Conservation (phyloP, 1,140 invertebrate species). For the Calephelis virginiensis region DNA sequence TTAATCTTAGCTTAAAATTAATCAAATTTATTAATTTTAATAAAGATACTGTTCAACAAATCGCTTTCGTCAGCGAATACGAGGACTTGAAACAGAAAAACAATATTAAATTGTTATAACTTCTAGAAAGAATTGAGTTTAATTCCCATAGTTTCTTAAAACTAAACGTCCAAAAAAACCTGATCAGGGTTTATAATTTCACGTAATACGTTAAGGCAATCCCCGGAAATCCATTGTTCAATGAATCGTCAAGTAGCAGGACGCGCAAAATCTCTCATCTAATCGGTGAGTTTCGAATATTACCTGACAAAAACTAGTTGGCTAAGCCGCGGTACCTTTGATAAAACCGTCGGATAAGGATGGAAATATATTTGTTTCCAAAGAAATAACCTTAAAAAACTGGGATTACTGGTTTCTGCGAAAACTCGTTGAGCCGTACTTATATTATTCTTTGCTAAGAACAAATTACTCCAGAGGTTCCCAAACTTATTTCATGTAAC, state of each 20-base stretch:
- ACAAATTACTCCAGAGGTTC: constrained; percentile 71
- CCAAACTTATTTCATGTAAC: no score
- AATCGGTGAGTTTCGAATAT: constrained; percentile 69
- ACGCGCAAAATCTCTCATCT: constrained; percentile 66
- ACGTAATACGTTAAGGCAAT: constrained; percentile 52
- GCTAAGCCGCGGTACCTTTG: constrained; percentile 71
- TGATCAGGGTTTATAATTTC: constrained; percentile 51
- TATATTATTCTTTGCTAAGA: constrained; percentile 61
- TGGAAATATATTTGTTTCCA: constrained; percentile 62
- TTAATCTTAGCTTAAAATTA: no score
- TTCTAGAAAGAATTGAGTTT: no score
- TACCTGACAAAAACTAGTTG: constrained; percentile 52
- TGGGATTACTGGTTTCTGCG: constrained; percentile 70
- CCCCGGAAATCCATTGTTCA: constrained; percentile 70
- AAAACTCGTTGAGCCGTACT: constrained; percentile 57
- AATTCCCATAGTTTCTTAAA: constrained; percentile 18
- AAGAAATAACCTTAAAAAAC: constrained; percentile 61
- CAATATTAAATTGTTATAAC: no score
- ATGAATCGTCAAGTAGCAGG: constrained; percentile 46
- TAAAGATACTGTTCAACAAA: no score
- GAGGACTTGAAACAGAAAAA: no score
- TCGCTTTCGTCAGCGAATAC: no score
- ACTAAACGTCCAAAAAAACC: constrained; percentile 40
- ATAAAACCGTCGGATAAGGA: constrained; percentile 46
- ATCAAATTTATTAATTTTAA: no score